These are phyloP conservation scores for Eilema griseolum DNA, from an alignment of 2,888 invertebrate species.

Conservation along the genomic window DNA sequence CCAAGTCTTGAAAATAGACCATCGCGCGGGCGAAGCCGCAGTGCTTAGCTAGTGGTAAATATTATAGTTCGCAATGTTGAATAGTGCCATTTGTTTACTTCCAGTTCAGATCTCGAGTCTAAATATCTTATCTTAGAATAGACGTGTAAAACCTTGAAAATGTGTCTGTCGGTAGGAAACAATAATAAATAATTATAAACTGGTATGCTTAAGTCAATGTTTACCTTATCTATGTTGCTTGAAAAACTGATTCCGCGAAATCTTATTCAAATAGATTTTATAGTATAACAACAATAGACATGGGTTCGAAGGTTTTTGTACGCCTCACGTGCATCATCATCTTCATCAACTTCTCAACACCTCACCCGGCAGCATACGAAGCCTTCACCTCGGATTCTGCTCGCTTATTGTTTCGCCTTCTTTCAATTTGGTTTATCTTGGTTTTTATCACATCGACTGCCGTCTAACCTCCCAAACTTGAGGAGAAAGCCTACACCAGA, in stretches of 20 bases:
- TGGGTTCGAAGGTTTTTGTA: background rate
- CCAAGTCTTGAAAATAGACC: too few species aligned
- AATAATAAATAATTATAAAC: background rate
- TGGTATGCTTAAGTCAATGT: background rate
- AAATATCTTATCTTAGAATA: background rate
- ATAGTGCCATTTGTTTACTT: constrained; percentile 3
- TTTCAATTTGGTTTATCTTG: background rate
- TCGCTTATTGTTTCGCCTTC: background rate
- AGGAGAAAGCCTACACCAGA: too few species aligned
- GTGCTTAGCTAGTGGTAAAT: background rate
- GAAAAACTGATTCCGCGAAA: background rate
- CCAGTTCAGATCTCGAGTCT: background rate
- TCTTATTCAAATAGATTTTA: background rate
- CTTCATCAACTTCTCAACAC: too few species aligned
- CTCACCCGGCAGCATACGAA: too few species aligned
- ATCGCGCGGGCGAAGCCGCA: too few species aligned
- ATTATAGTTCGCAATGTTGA: background rate
- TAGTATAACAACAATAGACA: background rate
- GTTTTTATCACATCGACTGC: too few species aligned
- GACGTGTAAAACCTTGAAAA: background rate
- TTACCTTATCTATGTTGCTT: constrained; percentile 2
- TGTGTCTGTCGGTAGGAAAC: background rate
- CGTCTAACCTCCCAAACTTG: too few species aligned
- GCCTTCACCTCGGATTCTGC: too few species aligned
- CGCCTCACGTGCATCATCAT: background rate